phyloP scores from a whole-genome alignment of 2,797 vertebrate species.

The Holocentrus rufus region DNA sequence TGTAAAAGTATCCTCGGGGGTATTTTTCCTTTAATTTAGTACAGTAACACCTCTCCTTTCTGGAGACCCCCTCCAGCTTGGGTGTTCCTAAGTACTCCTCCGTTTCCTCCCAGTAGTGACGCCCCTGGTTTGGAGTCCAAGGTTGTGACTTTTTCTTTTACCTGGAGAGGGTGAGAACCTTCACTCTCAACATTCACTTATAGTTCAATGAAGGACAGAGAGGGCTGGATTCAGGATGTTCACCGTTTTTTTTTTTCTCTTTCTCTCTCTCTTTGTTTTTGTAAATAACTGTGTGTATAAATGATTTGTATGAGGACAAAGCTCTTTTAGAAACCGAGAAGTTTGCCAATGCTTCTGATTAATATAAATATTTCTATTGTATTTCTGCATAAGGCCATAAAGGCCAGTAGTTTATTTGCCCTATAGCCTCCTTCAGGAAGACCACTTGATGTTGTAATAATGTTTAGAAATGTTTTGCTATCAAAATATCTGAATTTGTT shows the following conservation, averaged over 20 bases:
- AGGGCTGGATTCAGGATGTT: conserved; percentile 23
- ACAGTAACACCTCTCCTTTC: conserved; percentile 1
- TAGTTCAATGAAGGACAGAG: conserved; percentile 42
- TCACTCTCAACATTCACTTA: conserved; percentile 52
- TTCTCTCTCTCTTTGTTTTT: too few species aligned
- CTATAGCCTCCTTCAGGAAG: conserved; percentile 57
- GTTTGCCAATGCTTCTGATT: conserved; percentile 65
- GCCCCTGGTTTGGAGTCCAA: conserved; percentile 25
- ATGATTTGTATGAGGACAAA: conserved; percentile 69
- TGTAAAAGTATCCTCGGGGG: conserved; percentile 2
- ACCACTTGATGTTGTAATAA: conserved; percentile 63
- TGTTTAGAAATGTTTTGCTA: conserved; percentile 62
- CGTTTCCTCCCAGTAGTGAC: not conserved
- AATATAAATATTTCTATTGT: conserved; percentile 80
- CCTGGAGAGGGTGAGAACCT: conserved; percentile 37
- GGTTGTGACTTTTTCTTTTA: conserved; percentile 41
- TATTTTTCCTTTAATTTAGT: conserved; percentile 29
- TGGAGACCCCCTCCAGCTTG: conserved; percentile 13
- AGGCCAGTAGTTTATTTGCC: conserved; percentile 63
- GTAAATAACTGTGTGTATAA: conserved; percentile 63
- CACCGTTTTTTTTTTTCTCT: conserved; percentile 37
- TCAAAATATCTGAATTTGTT: conserved; percentile 58
- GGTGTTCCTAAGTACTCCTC: conserved; percentile 9
- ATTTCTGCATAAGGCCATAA: conserved; percentile 48
- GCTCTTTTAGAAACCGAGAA: conserved; percentile 74